phyloP scores from a whole-genome alignment of 2,888 invertebrate genomes.

The Margaritifera margaritifera region DNA sequence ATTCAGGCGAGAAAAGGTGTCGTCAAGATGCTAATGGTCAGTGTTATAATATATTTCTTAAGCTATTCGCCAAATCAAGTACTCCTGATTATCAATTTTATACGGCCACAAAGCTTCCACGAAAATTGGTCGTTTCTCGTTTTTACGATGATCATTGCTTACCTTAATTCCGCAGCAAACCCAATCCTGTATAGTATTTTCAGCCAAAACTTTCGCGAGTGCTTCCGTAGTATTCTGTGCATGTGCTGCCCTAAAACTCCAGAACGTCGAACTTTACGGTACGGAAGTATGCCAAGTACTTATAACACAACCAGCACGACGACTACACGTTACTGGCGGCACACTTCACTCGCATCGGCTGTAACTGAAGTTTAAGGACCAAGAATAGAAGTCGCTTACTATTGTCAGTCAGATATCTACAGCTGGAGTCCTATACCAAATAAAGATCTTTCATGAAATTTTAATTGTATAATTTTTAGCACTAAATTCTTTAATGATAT shows the following conservation, averaged over 20 bases:
- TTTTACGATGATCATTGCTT: slow-evolving; percentile 70
- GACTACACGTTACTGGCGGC: slow-evolving; percentile 48
- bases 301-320: slow-evolving; percentile 36
- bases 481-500: too few relatives aligned
- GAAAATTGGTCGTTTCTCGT: slow-evolving; percentile 69
- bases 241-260: slow-evolving; percentile 32
- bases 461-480: too few relatives aligned
- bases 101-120: slow-evolving; percentile 61
- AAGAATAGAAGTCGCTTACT: too few relatives aligned
- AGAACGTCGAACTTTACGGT: slow-evolving; percentile 17
- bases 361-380: slow-evolving; percentile 31
- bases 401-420: too few relatives aligned
- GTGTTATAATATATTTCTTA: slow-evolving; percentile 73
- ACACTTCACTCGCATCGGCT: slow-evolving; percentile 48
- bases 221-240: slow-evolving; percentile 60
- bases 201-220: slow-evolving; percentile 70
- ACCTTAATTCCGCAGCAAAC: slow-evolving; percentile 72
- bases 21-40: slow-evolving; percentile 73
- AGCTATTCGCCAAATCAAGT: slow-evolving; percentile 74
- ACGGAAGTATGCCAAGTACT: slow-evolving; percentile 30
- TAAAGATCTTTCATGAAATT: too few relatives aligned
- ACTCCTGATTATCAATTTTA: slow-evolving; percentile 66
- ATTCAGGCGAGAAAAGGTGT: slow-evolving; percentile 70
- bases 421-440: too few relatives aligned
- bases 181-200: slow-evolving; percentile 72